Percentiles rank a stretch among this genome's conserved stretches.
These are phyloP conservation scores for Pampus argenteus DNA, from an alignment of 2,797 vertebrate species.

Conservation along the genomic window DNA sequence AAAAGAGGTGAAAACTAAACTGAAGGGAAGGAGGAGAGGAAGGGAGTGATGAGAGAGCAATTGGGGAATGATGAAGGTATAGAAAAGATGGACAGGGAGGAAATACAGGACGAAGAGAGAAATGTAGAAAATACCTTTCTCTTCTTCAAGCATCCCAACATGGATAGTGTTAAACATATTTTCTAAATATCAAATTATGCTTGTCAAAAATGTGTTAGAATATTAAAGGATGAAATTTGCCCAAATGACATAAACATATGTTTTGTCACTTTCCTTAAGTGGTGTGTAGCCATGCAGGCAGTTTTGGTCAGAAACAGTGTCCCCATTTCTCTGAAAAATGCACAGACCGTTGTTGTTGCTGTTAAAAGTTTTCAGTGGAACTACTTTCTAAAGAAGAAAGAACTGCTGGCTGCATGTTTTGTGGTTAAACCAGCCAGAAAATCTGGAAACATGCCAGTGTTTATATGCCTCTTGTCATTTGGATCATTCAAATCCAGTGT, in stretches of 20 bases:
- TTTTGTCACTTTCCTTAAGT: not conserved
- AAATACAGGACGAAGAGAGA: not conserved
- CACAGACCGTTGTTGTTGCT: not conserved
- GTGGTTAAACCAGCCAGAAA: not conserved
- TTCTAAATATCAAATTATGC: not conserved
- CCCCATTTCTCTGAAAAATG: not conserved
- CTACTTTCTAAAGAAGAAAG: not conserved
- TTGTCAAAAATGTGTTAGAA: not conserved
- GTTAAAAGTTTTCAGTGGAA: not conserved
- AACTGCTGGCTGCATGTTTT: not conserved
- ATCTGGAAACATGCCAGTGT: no score
- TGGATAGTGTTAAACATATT: not conserved
- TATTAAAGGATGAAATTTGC: not conserved
- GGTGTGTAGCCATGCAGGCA: not conserved
- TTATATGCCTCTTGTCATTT: not conserved
- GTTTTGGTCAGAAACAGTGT: not conserved
- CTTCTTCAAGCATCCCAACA: not conserved
- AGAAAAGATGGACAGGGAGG: not conserved
- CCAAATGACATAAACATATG: not conserved
- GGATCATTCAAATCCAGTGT: slow-evolving; percentile 4
- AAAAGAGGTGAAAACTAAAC: slow-evolving; percentile 45
- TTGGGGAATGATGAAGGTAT: not conserved
- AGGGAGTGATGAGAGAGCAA: not conserved
- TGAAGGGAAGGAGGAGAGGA: slow-evolving; percentile 9
- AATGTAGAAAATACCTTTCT: not conserved